Base-by-base conservation (phyloP, 1,140 invertebrate genomes). In the Drosophila guanche region DNA sequence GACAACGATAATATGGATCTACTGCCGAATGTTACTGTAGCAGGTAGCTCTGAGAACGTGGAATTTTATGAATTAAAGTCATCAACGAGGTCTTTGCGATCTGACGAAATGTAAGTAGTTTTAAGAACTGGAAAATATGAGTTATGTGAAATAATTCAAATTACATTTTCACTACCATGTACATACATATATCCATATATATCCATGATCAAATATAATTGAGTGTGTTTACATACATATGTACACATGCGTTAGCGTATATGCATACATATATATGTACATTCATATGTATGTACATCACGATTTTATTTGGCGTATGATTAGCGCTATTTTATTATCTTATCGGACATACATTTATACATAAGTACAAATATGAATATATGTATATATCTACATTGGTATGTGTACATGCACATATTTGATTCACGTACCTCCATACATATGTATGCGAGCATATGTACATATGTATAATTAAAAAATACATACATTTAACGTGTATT, bases 21-120 rank as follows among this genome's bases (percentile, higher is more conserved):
- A 22, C 14, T 68, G 29, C 65, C 65, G 20, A 68, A 68, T 47
- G 29, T 68, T 3, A 55, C 61, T 23, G 65, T 54, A 66, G 48
- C 60, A 16, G 61, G 65, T n/a, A 68, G 50, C 47, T 66, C 65
- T 1, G 65, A 68, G 10, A 63, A 63, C 33, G 25, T 68, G 27
- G 65, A 68, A 40, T 68, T 68, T n/a, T 68, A 68, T 37, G 50
- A 68, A 37, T 53, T 68, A 14, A 68, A 68, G 23, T 68, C 65
- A 23, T 68, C 65, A 8, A 66, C 61, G 7, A 62, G 65, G 4
- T 68, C 61, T 48, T 43, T 68, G 41, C 65, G 65, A 46, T 55
- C 48, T 5, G 42, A 55, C 16, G 65, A 68, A 67, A 67, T 68
- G 65, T 68, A 55, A 68, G 65, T 67, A 27, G 25, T 12, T 37